Conservation (phyloP, 2,888 invertebrate species). For the Megastigmus dorsalis region DNA sequence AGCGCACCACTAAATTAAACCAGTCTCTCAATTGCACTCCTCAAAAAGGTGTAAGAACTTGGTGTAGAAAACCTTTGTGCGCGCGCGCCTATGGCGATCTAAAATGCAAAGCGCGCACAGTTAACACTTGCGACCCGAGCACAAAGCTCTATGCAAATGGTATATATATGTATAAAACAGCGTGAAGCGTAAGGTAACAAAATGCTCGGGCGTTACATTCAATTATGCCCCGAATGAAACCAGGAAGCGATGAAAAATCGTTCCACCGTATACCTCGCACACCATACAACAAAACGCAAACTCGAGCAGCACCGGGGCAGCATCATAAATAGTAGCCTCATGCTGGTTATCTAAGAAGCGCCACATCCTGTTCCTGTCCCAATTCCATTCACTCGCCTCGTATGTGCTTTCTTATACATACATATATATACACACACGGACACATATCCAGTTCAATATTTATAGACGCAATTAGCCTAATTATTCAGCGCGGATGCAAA, state of each 20-base stretch:
- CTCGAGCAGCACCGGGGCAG: neutral
- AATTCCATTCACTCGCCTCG: slow-evolving; percentile 8
- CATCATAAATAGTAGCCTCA: slow-evolving; percentile 19
- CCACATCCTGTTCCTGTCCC: slow-evolving; percentile 40
- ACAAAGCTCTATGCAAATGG: too few relatives aligned
- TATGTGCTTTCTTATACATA: neutral
- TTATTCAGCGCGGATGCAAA: neutral
- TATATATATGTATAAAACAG: too few relatives aligned
- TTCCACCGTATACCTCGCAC: neutral
- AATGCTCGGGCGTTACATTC: neutral
- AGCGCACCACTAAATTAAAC: too few relatives aligned
- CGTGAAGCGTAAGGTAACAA: neutral
- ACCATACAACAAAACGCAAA: neutral
- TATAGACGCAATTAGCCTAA: neutral
- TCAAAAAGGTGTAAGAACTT: too few relatives aligned
- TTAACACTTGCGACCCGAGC: too few relatives aligned
- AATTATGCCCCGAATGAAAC: neutral
- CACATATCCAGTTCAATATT: neutral
- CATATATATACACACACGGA: neutral
- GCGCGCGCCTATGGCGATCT: neutral
- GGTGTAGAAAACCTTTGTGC: neutral
- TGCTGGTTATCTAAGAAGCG: slow-evolving; percentile 13
- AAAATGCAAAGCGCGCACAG: too few relatives aligned
- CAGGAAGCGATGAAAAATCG: neutral
- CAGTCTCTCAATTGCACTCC: too few relatives aligned